Evolutionary conservation across 2,113 vertebrate genomes (phyloP).

Genomic region (Acrocephalus arundinaceus): DNA sequence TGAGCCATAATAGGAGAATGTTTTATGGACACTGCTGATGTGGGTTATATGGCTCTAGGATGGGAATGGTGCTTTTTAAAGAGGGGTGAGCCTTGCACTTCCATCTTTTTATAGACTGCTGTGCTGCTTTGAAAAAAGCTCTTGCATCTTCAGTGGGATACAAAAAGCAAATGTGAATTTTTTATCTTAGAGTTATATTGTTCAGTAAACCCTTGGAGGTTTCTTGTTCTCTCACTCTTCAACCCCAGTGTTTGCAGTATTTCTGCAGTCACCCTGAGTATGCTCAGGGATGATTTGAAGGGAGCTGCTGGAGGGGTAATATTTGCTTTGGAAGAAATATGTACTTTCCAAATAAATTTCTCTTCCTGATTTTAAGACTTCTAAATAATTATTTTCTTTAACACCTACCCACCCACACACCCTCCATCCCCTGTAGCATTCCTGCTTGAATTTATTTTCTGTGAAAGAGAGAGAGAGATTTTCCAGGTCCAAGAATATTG

Average conservation of each 20-base stretch:
- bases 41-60: not conserved
- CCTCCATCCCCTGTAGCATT: not conserved
- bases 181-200: not conserved
- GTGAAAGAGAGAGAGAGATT: not conserved
- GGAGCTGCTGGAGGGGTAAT: not conserved
- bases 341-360: conserved; percentile 2
- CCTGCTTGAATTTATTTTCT: conserved; percentile 22
- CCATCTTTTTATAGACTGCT: not conserved
- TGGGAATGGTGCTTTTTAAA: not conserved
- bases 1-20: not conserved
- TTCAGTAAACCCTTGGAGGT: not conserved
- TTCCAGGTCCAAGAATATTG: conserved; percentile 33
- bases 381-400: conserved; percentile 35
- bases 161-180: not conserved
- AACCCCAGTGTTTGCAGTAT: not conserved
- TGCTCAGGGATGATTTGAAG: not conserved
- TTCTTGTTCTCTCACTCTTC: not conserved
- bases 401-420: not conserved
- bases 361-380: not conserved
- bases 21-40: not conserved
- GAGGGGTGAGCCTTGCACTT: not conserved
- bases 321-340: not conserved
- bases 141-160: not conserved
- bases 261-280: not conserved
- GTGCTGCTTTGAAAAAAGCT: not conserved